Base-by-base conservation (phyloP, 2,113 vertebrate species). In the Gila orcuttii region DNA sequence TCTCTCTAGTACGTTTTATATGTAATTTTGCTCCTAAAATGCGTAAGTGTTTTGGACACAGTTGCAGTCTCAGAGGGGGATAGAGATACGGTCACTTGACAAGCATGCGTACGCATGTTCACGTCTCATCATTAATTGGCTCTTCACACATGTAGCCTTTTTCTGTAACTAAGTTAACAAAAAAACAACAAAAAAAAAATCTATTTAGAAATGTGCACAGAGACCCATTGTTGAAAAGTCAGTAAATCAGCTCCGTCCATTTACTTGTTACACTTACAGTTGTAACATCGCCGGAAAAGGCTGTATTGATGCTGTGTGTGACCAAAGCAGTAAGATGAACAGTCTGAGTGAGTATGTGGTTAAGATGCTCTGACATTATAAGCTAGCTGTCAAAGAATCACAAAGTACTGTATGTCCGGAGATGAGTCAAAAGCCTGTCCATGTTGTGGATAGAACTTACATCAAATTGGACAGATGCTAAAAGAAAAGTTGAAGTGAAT, bases 121-220 rank as follows among this genome's bases (percentile, higher is more conserved):
- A 47, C 23, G 85, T 10, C n/a, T 31, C n/a, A 47, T 17, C 6
- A 52, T 17, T 77, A 33, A 77, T 33, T 77, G 75, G 8, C 25
- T 55, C 17, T 77, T 77, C 87, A 86, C 71, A 87, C 80, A 86
- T 82, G 33, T 86, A 60, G 10, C 19, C 75, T 77, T 77, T 21
- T 55, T 33, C 6, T 55, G n/a, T 77, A 55, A 77, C 8, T 28
- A 33, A 77, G 55, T 77, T 17, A 76, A 15, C 6, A 50, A 42
- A 9, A 42, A n/a, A n/a, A n/a, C n/a, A n/a, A n/a, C n/a, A n/a
- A n/a, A n/a, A n/a, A n/a, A 42, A 9, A 42, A 9, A 9, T 21
- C 7, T 36, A 0, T 21, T 21, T 4, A 68, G 64, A 68, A 68
- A 68, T 31, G 17, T 68, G 31, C 66, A 71, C 19, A 25, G 9